Percentiles rank a stretch among this genome's conserved stretches.
Evolutionary conservation across 2,888 invertebrate species (phyloP).

Genomic region (Yponomeuta cagnagella): DNA sequence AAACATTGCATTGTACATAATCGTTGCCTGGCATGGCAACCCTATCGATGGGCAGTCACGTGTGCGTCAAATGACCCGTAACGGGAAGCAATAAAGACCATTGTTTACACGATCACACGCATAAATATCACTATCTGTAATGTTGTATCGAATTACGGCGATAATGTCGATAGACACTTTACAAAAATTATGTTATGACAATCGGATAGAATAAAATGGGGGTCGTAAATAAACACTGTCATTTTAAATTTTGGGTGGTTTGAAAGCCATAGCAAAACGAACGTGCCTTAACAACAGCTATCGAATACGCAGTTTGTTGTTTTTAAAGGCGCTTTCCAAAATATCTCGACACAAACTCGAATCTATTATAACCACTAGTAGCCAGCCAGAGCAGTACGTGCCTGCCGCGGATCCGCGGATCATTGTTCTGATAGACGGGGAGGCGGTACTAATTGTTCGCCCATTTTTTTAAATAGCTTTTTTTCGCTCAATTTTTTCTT

Average conservation of each 20-base stretch:
- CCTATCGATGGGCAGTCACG: slow-evolving; percentile 54
- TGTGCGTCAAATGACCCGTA: slow-evolving; percentile 63
- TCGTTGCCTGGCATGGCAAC: slow-evolving; percentile 28
- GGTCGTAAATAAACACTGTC: neutral
- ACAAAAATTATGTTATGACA: slow-evolving; percentile 16
- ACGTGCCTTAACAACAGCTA: too few species aligned
- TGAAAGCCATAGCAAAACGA: too few species aligned
- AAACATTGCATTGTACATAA: slow-evolving; percentile 22
- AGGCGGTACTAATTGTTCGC: too few species aligned
- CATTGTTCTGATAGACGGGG: too few species aligned
- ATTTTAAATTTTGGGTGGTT: neutral
- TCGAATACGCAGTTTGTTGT: too few species aligned
- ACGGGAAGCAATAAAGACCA: slow-evolving; percentile 66
- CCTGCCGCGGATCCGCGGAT: too few species aligned
- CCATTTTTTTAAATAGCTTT: too few species aligned
- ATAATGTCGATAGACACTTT: slow-evolving; percentile 29
- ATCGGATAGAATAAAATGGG: slow-evolving; percentile 11
- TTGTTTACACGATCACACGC: slow-evolving; percentile 57
- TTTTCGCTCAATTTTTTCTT: too few species aligned
- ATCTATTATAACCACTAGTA: too few species aligned
- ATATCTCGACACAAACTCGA: too few species aligned
- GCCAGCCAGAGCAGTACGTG: too few species aligned
- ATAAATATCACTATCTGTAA: slow-evolving; percentile 62
- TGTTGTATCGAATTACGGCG: slow-evolving; percentile 30
- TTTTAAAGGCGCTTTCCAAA: too few species aligned